Percentiles rank a stretch among this genome's conserved stretches.
Evolutionary conservation across 1,140 invertebrate genomes (phyloP).

Genomic region (Heliconius congener): DNA sequence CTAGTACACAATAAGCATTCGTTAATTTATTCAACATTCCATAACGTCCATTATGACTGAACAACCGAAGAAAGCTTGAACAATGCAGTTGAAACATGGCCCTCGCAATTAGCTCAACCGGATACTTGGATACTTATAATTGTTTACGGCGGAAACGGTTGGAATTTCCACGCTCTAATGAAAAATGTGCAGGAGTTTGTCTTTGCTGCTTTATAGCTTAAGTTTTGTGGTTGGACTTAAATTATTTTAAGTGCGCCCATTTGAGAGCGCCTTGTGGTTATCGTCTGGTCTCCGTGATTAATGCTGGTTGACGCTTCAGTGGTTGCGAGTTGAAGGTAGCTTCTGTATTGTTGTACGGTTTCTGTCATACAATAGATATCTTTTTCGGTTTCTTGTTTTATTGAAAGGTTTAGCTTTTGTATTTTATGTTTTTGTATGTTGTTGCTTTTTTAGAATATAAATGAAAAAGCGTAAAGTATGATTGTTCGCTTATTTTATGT

Average conservation of each 20-base stretch:
- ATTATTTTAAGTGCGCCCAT: constrained; percentile 69
- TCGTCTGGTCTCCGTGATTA: constrained; percentile 57
- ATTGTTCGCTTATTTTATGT: not conserved
- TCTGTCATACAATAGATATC: not conserved
- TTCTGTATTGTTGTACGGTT: constrained; percentile 19
- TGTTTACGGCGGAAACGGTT: constrained; percentile 57
- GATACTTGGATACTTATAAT: constrained; percentile 66
- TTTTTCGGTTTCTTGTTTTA: not conserved
- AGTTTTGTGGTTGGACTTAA: constrained; percentile 61
- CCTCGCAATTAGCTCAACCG: constrained; percentile 49
- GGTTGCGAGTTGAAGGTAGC: constrained; percentile 12
- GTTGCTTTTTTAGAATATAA: not conserved
- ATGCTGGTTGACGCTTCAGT: constrained; percentile 41
- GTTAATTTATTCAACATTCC: not conserved
- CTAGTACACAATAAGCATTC: not conserved
- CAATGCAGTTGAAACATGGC: constrained; percentile 34
- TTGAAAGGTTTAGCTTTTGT: not conserved
- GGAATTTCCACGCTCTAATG: constrained; percentile 55
- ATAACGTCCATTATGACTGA: constrained; percentile 2
- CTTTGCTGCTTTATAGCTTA: constrained; percentile 63
- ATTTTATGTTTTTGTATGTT: no score
- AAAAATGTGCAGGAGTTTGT: constrained; percentile 71
- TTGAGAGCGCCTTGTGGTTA: constrained; percentile 65
- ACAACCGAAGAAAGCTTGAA: not conserved
- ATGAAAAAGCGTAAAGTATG: not conserved